Evolutionary conservation across 2,888 invertebrate species (phyloP), one percentile per base, ranked within the genome.

Genomic region (Pheosia gnoma): DNA sequence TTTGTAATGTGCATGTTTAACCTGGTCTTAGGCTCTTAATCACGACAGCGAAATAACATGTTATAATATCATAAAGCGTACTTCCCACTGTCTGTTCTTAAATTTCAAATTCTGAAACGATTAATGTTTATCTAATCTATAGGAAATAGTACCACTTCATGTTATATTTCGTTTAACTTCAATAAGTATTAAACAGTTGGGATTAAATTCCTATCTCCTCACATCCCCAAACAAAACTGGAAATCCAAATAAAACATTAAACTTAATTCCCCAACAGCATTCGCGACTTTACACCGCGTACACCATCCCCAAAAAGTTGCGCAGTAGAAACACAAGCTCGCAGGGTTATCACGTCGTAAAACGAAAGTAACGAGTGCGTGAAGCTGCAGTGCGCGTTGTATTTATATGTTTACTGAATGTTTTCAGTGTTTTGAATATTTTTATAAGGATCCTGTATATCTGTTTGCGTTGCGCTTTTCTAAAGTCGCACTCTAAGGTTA

Each of bases 341-440:
- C 74, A 72, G 78, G 78, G 85, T 85, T 84, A 81, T 78, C 84
- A 77, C 81, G 68, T 81, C 83, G 82, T 86, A 80, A 86, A 86
- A 83, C 79, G 79, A 81, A 82, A 82, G 77, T 85, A 82, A 86
- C 82, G 81, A 77, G 72, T 76, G 68, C 71, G 39, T 39, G 55
- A 55, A 55, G 66, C 74, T 77, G 80, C 66, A 78, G 72, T 68
- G 79, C 70, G 67, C 65, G 68, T 71, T 79, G 77, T 81, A 79
- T 74, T 62, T 63, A 70, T 63, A 73, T 68, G 74, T 75, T 4
- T 67, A 68, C 66, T 67, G 64, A 67, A 68, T 63, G 60, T 64
- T 51, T 45, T 9, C 55, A 63, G 52, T 58, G 56, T 62, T 59
- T 59, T 71, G 59, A 37, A 5, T 53, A 51, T 37, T 53, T 58